Evolutionary conservation across 2,888 invertebrate species (phyloP).

Genomic region (Eupeodes latifasciatus): DNA sequence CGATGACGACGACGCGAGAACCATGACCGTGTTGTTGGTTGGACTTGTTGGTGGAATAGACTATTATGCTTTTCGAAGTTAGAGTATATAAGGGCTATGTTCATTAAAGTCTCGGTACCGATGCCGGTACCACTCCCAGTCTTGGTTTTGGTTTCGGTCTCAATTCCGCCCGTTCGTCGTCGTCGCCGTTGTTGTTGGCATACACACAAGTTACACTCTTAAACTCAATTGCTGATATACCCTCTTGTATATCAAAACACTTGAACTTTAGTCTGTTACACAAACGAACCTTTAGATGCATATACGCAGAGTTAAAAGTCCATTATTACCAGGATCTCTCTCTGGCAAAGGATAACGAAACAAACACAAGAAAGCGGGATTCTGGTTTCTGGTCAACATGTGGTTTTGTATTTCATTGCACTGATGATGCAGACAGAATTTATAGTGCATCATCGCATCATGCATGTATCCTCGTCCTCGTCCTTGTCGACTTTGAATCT

Average conservation of each 20-base stretch:
- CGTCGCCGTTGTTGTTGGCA: not conserved
- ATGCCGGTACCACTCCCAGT: not conserved
- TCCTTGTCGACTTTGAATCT: no score
- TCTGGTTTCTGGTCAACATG: conserved; percentile 57
- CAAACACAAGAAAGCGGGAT: conserved; percentile 31
- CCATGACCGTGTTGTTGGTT: not conserved
- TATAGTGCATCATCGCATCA: not conserved
- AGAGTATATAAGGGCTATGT: conserved; percentile 33
- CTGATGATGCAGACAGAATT: conserved; percentile 35
- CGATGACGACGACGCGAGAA: conserved; percentile 15
- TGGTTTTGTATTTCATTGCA: conserved; percentile 73
- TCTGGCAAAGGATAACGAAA: conserved; percentile 10
- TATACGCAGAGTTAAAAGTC: conserved; percentile 34
- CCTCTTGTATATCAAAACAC: not conserved
- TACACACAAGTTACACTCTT: conserved; percentile 46
- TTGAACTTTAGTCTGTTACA: conserved; percentile 37
- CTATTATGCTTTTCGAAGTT: conserved; percentile 47
- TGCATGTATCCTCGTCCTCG: not conserved
- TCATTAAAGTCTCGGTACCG: conserved; percentile 49
- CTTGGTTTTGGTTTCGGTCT: not conserved
- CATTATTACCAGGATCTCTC: conserved; percentile 65
- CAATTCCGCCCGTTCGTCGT: not conserved
- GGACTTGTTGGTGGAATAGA: conserved; percentile 27
- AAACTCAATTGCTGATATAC: conserved; percentile 34
- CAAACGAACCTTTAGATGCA: conserved; percentile 8